Base-by-base conservation (phyloP, 2,797 vertebrate species). In the Chrosomus eos region DNA sequence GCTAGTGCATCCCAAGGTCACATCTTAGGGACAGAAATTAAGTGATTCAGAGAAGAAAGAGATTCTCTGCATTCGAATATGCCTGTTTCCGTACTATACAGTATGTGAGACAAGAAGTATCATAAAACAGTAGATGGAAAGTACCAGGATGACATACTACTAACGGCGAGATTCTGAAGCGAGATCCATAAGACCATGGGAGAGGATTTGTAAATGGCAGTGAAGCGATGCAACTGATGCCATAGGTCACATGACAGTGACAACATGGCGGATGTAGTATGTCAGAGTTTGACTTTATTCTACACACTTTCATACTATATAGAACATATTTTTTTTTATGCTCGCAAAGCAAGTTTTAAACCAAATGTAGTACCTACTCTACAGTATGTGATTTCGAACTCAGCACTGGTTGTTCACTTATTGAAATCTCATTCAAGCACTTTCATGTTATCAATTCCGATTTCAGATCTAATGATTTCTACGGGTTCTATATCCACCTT, bases 1-100 rank as follows among this genome's bases (percentile, higher is more conserved):
- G 83, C 36, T 2, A 3, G 77, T 81, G 72, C 73, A 83, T 85
- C 83, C 83, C 74, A 82, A 48, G 89, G 87, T 88, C 73, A 83
- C 82, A 87, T 88, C 60, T 71, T 82, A 67, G 53, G 64, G 53
- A 80, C 70, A 64, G 55, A 81, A 75, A 66, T 68, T 13, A 66
- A 86, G 38, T 38, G 80, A 81, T 87, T 60, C 7, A 7, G 11
- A n/a, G 26, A 51, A n/a, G 40, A 45, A 62, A 62, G 16, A 64
- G 6, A 64, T 64, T 64, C 28, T 16, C 28, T 64, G 62, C 14
- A 31, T 64, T 31, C 1, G 6, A 64, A 64, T 31, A 18, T 64
- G 26, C 60, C 60, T 31, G 16, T 7, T 64, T 7, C 60, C 26
- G 3, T 7, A 7, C 13, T 28, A 18, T 5, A 31, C 13, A 7